Evolutionary conservation across 92 coral and sea anemone genomes (phyloP).

Genomic region (Palythoa heliodiscus): DNA sequence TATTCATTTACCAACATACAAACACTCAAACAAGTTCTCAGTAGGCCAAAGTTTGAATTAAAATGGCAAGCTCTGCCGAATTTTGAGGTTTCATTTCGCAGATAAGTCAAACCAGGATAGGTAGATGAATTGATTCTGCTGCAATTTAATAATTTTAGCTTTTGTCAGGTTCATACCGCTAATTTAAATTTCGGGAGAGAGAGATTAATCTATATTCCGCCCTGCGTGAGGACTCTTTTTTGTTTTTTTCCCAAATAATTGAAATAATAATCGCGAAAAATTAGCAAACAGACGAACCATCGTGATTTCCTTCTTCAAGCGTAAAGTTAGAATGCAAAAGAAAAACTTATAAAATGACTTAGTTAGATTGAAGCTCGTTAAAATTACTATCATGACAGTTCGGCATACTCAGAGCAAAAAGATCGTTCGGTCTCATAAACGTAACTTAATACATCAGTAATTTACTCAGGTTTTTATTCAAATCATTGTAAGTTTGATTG

Average conservation of each 20-base stretch:
- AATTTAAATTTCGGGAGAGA: conserved; percentile 9
- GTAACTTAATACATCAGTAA: conserved; percentile 15
- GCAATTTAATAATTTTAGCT: neutral
- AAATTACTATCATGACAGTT: neutral
- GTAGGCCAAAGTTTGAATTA: neutral
- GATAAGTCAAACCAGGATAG: neutral
- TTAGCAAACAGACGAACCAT: neutral
- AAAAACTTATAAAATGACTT: neutral
- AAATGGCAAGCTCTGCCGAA: neutral
- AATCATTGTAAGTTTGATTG: conserved; percentile 10
- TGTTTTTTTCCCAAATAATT: neutral
- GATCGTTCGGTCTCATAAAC: neutral
- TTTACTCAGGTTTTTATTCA: conserved; percentile 28
- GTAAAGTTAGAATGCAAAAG: neutral
- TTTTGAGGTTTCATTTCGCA: neutral
- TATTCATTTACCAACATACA: neutral
- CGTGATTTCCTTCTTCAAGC: neutral
- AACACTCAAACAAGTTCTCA: neutral
- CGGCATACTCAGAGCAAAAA: neutral
- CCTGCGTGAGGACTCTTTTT: neutral
- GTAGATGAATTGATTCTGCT: neutral
- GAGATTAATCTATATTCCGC: conserved; percentile 14
- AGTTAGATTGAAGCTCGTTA: neutral
- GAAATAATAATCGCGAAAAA: neutral
- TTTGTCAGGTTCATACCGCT: conserved; percentile 9